Evolutionary conservation across 2,888 invertebrate genomes (phyloP), one percentile per base, ranked within the genome.

Genomic region (Leptopterna dolabrata): DNA sequence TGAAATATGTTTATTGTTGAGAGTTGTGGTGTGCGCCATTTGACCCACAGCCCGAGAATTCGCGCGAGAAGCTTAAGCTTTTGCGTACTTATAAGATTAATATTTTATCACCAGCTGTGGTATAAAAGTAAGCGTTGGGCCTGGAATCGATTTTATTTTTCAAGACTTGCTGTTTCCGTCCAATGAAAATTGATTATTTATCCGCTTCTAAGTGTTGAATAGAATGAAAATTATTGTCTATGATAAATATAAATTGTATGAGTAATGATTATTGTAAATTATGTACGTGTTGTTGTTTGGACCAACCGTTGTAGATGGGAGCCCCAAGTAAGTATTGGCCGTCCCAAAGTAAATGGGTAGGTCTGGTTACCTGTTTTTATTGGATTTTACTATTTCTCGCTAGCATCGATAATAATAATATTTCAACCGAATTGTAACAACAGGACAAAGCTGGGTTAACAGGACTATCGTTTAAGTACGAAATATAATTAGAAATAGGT

Each of bases 131-230:
- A 36, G 7, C 7, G 24, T 63, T 24, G 63, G 19, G 63, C 27
- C 63, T 27, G 24, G 63, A 55, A 27, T 63, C n/a, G 24, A 63
- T 63, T 63, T 63, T 27, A 63, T 63, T 63, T 63, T 2, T 63
- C 30, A 81, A 81, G 81, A 81, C 81, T 81, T 51, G 81, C 55
- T 55, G 81, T 51, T 51, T 81, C 81, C 81, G 81, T 81, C 81
- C 81, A 81, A 55, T 73, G 24, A 63, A 63, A 2, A 45, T 14
- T 36, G 4, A n/a, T 4, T 43, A 78, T 41, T 24, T 19, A 27
- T 43, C 43, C 4, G 45, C 78, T 78, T 78, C 27, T 78, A n/a
- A 76, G 76, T 43, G 76, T 43, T 76, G 76, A 76, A 76, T 63
- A 36, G 36, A 76, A 14, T 76, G 36, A n/a, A 41, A 43, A 36